These are phyloP conservation scores for Chondrilla cf. caribensis DNA, from an alignment of 37 sponge, comb jelly and placozoan species.

Conservation along the genomic window DNA sequence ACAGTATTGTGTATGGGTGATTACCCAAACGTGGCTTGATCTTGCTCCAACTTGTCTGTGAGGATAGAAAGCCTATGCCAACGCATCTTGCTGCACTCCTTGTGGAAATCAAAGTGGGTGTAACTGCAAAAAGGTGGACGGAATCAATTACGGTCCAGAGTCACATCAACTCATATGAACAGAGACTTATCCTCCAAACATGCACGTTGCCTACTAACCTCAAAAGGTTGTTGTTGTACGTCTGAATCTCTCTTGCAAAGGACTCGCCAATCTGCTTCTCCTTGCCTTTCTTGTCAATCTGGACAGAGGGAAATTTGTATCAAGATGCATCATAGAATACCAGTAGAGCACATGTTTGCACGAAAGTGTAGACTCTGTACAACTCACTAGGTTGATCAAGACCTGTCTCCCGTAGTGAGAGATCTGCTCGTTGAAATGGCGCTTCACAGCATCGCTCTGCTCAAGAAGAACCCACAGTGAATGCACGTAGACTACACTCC, in stretches of 20 bases:
- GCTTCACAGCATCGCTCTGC: slow-evolving; percentile 58
- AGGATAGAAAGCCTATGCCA: slow-evolving; percentile 89
- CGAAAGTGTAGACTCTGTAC: neutral
- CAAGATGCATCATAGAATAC: neutral
- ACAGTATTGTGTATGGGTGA: neutral
- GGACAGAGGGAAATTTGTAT: neutral
- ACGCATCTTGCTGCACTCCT: slow-evolving; percentile 93
- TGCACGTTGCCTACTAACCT: slow-evolving; percentile 30
- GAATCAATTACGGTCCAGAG: too few relatives aligned
- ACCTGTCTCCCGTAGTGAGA: slow-evolving; percentile 73
- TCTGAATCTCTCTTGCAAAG: slow-evolving; percentile 36
- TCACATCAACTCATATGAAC: neutral
- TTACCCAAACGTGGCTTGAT: slow-evolving; percentile 63
- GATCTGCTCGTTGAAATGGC: slow-evolving; percentile 85
- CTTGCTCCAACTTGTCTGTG: slow-evolving; percentile 51
- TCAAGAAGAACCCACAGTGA: too few relatives aligned
- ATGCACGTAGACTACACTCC: neutral
- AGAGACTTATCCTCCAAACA: neutral
- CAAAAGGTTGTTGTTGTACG: slow-evolving; percentile 31
- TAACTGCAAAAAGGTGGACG: slow-evolving; percentile 56
- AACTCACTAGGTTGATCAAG: slow-evolving; percentile 69
- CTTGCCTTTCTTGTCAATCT: slow-evolving; percentile 84
- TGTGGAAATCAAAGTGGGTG: slow-evolving; percentile 94
- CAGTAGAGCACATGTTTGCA: neutral
- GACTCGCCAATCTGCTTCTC: slow-evolving; percentile 75